These are phyloP conservation scores for Tineola bisselliella DNA, from an alignment of 2,888 invertebrate genomes.

Conservation along the genomic window DNA sequence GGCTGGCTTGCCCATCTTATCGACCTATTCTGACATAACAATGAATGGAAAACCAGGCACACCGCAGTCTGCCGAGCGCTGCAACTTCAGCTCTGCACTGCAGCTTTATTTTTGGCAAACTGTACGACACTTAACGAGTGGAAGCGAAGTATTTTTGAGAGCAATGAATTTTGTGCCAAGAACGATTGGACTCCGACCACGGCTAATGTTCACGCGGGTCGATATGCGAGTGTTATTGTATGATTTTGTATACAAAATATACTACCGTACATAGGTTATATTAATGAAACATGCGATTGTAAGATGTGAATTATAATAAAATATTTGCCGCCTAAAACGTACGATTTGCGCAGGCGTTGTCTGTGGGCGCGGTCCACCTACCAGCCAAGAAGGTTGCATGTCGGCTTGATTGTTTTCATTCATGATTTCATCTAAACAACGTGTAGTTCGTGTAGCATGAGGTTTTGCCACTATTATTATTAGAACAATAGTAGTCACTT, in stretches of 20 bases:
- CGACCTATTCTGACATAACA: constrained; percentile 46
- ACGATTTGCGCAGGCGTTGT: constrained; percentile 4
- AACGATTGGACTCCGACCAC: background rate
- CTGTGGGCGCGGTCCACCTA: background rate
- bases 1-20: constrained; percentile 24
- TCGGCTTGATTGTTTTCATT: constrained; percentile 4
- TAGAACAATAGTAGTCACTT: background rate
- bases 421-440: background rate
- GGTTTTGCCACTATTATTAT: background rate
- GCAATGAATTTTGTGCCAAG: constrained; percentile 10
- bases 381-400: background rate
- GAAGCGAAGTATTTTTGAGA: background rate
- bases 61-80: constrained; percentile 43
- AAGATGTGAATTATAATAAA: background rate
- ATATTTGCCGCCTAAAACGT: background rate
- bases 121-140: constrained; percentile 34
- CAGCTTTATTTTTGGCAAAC: constrained; percentile 65
- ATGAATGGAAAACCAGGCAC: constrained; percentile 41
- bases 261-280: background rate
- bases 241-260: background rate
- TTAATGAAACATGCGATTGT: background rate
- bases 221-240: background rate
- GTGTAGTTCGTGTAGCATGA: background rate
- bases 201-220: background rate
- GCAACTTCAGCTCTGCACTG: constrained; percentile 63